These are phyloP conservation scores for Mormyrops attenuatus DNA, from an alignment of 2,797 vertebrate genomes.

Conservation along the genomic window DNA sequence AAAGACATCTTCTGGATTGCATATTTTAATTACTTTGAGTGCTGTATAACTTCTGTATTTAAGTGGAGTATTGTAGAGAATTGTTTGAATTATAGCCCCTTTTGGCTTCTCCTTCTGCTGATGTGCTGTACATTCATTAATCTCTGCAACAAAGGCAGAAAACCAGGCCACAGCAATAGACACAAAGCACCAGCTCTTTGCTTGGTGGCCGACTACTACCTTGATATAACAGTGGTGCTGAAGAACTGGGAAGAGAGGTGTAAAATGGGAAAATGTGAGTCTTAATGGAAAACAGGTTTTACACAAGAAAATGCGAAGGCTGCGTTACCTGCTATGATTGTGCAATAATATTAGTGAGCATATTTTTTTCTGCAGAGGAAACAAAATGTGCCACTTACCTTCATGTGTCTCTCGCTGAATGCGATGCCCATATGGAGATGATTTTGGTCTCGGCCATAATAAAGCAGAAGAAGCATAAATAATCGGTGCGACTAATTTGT, in stretches of 20 bases:
- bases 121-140: not conserved
- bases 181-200: not conserved
- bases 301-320: not conserved
- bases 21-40: slow-evolving; percentile 12
- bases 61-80: not conserved
- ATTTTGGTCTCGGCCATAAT: not conserved
- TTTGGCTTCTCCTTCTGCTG: not conserved
- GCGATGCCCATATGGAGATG: not conserved
- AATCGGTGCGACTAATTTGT: not conserved
- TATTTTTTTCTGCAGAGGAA: not conserved
- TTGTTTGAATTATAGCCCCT: not conserved
- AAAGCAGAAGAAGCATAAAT: not conserved
- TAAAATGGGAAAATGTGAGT: not conserved
- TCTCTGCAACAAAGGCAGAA: not conserved
- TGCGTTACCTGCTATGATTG: not conserved
- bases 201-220: not conserved
- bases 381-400: not conserved
- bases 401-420: too few relatives aligned
- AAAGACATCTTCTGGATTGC: not conserved
- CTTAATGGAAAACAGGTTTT: not conserved
- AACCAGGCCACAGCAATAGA: not conserved
- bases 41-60: not conserved
- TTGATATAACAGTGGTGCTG: not conserved
- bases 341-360: not conserved
- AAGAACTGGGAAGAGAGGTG: not conserved